These are phyloP conservation scores for Ctenodactylus gundi DNA, from an alignment of 2,113 vertebrate genomes.

Conservation along the genomic window DNA sequence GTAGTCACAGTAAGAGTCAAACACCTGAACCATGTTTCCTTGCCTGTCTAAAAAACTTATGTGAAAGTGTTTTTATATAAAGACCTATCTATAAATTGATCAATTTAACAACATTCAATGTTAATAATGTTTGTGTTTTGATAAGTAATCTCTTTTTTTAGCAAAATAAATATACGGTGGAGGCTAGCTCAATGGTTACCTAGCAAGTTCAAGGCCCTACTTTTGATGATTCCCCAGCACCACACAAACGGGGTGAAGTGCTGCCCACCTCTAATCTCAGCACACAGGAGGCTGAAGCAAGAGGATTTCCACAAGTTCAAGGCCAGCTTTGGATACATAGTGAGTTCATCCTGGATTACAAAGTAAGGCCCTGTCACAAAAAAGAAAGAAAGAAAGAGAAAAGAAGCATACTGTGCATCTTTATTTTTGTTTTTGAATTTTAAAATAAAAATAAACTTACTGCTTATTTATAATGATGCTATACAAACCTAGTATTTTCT, in stretches of 20 bases:
- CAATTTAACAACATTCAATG: background rate
- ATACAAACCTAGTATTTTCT: background rate
- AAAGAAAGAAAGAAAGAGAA: too few relatives aligned
- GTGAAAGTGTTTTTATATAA: background rate
- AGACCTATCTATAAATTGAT: background rate
- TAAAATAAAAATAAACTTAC: background rate
- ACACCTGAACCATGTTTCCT: background rate
- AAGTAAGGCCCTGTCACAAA: too few relatives aligned
- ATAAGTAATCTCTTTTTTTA: background rate
- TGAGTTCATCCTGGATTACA: too few relatives aligned
- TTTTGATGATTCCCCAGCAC: too few relatives aligned
- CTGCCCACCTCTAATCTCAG: too few relatives aligned
- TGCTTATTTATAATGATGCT: background rate
- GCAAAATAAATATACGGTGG: too few relatives aligned
- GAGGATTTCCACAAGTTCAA: too few relatives aligned
- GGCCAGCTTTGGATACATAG: too few relatives aligned
- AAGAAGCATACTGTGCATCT: background rate
- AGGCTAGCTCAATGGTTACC: too few relatives aligned
- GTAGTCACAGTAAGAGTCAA: background rate
- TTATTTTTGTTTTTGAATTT: background rate
- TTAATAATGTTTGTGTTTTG: background rate
- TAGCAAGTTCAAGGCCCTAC: too few relatives aligned
- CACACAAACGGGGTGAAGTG: too few relatives aligned
- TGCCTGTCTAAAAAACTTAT: background rate
- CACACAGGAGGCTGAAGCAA: too few relatives aligned